Percentiles rank a stretch among this genome's conserved stretches.
Conservation (phyloP, 2,888 invertebrate species). For the Eupithecia centaureata region DNA sequence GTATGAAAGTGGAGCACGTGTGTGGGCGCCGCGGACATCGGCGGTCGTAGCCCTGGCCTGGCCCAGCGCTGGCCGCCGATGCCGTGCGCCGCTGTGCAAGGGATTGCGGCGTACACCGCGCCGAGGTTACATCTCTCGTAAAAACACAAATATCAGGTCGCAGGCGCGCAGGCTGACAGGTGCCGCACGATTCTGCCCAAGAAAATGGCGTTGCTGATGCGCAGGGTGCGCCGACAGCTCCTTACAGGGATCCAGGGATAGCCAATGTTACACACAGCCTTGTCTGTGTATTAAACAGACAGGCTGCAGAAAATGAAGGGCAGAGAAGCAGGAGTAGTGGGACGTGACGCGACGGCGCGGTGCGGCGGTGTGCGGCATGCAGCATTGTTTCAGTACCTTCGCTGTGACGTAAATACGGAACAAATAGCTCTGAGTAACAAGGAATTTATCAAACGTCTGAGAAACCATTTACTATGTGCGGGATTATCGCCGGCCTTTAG, state of each 20-base stretch:
- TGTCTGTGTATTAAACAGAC: neutral
- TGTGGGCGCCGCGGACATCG: neutral
- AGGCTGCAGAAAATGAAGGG: neutral
- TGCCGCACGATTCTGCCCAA: too few relatives aligned
- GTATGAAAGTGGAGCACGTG: neutral
- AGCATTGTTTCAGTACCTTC: constrained; percentile 1
- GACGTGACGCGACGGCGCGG: neutral
- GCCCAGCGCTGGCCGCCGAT: constrained; percentile 3
- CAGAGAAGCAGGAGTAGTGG: neutral
- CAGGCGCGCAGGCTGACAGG: too few relatives aligned
- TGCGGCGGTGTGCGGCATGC: neutral
- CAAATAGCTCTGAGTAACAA: constrained; percentile 15
- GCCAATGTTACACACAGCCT: neutral
- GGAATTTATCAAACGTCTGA: constrained; percentile 9
- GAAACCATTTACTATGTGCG: neutral
- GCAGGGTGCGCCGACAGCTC: too few relatives aligned
- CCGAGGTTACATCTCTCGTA: constrained; percentile 35
- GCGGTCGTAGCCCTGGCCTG: neutral
- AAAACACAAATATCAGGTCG: neutral
- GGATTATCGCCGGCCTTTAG: neutral
- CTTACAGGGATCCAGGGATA: neutral
- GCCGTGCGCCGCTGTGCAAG: constrained; percentile 35
- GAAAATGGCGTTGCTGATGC: too few relatives aligned
- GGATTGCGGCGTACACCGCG: constrained; percentile 38
- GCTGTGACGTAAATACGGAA: constrained; percentile 6